Evolutionary conservation across 2,888 invertebrate species (phyloP).

Genomic region (Andrena bucephala): DNA sequence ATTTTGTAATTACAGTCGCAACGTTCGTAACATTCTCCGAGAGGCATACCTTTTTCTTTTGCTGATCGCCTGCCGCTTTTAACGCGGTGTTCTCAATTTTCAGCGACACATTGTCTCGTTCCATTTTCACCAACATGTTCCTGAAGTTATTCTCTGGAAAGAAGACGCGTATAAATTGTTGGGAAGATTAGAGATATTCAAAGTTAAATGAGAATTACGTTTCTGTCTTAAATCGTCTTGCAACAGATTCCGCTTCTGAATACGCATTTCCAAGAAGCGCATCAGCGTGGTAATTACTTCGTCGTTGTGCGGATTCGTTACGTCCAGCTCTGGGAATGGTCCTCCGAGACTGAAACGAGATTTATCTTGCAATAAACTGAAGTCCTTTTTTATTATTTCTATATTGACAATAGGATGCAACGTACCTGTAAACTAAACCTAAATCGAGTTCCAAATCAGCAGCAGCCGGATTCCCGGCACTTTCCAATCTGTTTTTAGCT

Average conservation of each 20-base stretch:
- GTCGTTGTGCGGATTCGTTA: constrained; percentile 89
- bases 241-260: constrained; percentile 88
- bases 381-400: too few relatives aligned
- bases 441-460: constrained; percentile 87
- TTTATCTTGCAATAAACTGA: too few relatives aligned
- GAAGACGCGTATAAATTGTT: constrained; percentile 2
- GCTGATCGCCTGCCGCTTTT: constrained; percentile 88
- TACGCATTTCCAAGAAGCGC: constrained; percentile 89
- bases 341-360: constrained; percentile 88
- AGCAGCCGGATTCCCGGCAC: constrained; percentile 80
- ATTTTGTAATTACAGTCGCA: constrained; percentile 18
- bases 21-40: background rate
- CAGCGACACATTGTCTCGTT: constrained; percentile 89
- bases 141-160: constrained; percentile 84
- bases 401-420: too few relatives aligned
- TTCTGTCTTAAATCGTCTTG: constrained; percentile 89
- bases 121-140: constrained; percentile 88
- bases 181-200: background rate
- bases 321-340: constrained; percentile 91
- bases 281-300: constrained; percentile 89
- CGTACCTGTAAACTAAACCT: constrained; percentile 88
- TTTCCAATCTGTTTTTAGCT: constrained; percentile 83
- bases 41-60: constrained; percentile 87
- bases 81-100: constrained; percentile 89
- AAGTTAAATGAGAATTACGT: constrained; percentile 83